Percentiles rank a stretch among this genome's conserved stretches.
These are phyloP conservation scores for Spilosoma lubricipeda DNA, from an alignment of 2,888 invertebrate species.

Conservation along the genomic window DNA sequence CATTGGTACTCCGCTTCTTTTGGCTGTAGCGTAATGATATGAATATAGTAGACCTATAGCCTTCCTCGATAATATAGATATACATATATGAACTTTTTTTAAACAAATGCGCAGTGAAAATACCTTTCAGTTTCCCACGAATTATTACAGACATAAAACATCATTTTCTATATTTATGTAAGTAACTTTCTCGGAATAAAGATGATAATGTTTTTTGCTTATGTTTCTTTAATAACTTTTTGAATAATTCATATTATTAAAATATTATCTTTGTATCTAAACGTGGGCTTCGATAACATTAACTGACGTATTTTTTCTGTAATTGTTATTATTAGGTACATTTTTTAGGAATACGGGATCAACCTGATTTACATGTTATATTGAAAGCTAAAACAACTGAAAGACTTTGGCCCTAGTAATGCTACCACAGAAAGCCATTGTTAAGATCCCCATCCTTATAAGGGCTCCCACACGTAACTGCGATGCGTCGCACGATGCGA, in stretches of 20 bases:
- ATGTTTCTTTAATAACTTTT: constrained; percentile 3
- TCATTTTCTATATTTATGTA: constrained; percentile 2
- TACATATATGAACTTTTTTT: background rate
- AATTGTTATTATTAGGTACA: background rate
- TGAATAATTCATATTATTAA: constrained; percentile 16
- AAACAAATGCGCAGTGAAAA: background rate
- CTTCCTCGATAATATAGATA: too few relatives aligned
- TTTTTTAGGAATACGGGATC: background rate
- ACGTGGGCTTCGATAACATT: background rate
- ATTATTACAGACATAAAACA: background rate
- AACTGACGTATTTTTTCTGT: background rate
- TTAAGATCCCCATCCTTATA: too few relatives aligned
- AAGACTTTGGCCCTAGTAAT: too few relatives aligned
- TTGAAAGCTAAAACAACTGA: too few relatives aligned
- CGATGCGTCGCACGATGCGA: too few relatives aligned
- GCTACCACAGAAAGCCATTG: too few relatives aligned
- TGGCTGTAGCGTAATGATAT: too few relatives aligned
- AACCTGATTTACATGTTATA: background rate
- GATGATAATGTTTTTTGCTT: background rate
- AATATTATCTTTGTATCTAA: constrained; percentile 13
- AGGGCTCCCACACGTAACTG: too few relatives aligned
- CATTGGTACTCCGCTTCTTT: too few relatives aligned
- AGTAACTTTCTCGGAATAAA: background rate
- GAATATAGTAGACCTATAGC: too few relatives aligned
- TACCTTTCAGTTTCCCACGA: background rate